phyloP scores from a whole-genome alignment of 2,113 vertebrate species.

The Garra rufa region DNA sequence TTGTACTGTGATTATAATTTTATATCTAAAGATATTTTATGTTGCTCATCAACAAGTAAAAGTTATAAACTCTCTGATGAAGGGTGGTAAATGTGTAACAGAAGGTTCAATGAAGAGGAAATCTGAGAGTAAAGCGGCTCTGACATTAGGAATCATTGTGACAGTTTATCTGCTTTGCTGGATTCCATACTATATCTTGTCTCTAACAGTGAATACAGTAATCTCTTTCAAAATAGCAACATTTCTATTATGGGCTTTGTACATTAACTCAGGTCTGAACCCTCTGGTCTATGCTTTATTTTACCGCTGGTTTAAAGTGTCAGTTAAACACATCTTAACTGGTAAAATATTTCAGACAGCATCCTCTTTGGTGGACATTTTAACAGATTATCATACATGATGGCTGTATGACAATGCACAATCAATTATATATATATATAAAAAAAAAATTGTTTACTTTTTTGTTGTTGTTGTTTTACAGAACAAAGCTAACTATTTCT shows the following conservation, averaged over 20 bases:
- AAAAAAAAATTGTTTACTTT: too few species aligned
- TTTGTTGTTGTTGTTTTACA: too few species aligned
- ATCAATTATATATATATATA: too few species aligned
- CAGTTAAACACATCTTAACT: conserved; percentile 63
- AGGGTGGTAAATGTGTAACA: not conserved
- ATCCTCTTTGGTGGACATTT: not conserved
- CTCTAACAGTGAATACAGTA: not conserved
- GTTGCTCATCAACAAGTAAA: not conserved
- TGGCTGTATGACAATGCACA: too few species aligned
- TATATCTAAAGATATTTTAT: conserved; percentile 22
- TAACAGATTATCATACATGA: not conserved
- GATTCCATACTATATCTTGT: not conserved
- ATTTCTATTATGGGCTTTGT: not conserved
- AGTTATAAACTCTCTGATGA: not conserved
- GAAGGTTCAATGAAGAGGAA: too few species aligned
- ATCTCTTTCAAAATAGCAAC: not conserved
- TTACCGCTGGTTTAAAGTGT: conserved; percentile 41
- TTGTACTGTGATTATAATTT: not conserved
- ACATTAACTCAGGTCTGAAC: conserved; percentile 55
- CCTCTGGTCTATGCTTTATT: conserved; percentile 64
- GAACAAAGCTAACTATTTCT: too few species aligned
- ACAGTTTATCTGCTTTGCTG: not conserved
- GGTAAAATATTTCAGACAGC: conserved; percentile 41
- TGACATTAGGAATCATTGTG: too few species aligned
- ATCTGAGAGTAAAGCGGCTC: too few species aligned